These are phyloP conservation scores for Stictocephala bisonia DNA, from an alignment of 2,888 invertebrate species.

Conservation along the genomic window DNA sequence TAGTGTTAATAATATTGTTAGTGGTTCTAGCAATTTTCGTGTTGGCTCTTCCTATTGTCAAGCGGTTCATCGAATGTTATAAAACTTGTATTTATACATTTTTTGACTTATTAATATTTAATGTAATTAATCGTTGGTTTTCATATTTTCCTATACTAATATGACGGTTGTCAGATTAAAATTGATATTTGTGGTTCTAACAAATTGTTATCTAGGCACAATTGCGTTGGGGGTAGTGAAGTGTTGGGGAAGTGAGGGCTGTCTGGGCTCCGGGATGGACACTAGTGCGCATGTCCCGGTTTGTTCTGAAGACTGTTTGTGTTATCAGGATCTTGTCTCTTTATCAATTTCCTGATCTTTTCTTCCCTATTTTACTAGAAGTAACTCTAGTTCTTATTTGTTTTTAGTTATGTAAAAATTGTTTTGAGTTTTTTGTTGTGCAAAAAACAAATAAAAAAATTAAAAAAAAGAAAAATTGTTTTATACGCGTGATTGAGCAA, in stretches of 20 bases:
- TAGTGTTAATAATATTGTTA: constrained; percentile 34
- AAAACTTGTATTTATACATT: constrained; percentile 14
- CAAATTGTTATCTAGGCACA: constrained; percentile 36
- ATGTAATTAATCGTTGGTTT: constrained; percentile 7
- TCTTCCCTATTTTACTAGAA: constrained; percentile 45
- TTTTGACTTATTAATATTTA: neutral
- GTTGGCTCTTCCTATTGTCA: constrained; percentile 24
- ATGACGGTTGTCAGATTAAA: neutral
- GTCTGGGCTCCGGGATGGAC: constrained; percentile 35
- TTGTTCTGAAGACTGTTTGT: constrained; percentile 36
- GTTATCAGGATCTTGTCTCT: constrained; percentile 34
- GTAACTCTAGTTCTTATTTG: constrained; percentile 44
- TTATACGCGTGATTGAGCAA: constrained; percentile 49
- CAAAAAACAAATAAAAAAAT: constrained; percentile 38
- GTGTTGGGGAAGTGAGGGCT: constrained; percentile 26
- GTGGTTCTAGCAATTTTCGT: neutral
- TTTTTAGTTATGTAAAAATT: constrained; percentile 45
- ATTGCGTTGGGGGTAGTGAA: constrained; percentile 8
- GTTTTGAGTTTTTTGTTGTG: constrained; percentile 46
- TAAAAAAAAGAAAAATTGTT: constrained; percentile 42
- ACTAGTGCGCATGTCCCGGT: neutral
- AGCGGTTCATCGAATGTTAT: constrained; percentile 23
- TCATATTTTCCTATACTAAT: neutral
- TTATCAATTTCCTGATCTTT: constrained; percentile 35
- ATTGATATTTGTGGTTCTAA: constrained; percentile 22